Evolutionary conservation across 53 echinoderm and acorn worm species (phyloP), one percentile per base, ranked within the genome.

Genomic region (Stichopus horrens): DNA sequence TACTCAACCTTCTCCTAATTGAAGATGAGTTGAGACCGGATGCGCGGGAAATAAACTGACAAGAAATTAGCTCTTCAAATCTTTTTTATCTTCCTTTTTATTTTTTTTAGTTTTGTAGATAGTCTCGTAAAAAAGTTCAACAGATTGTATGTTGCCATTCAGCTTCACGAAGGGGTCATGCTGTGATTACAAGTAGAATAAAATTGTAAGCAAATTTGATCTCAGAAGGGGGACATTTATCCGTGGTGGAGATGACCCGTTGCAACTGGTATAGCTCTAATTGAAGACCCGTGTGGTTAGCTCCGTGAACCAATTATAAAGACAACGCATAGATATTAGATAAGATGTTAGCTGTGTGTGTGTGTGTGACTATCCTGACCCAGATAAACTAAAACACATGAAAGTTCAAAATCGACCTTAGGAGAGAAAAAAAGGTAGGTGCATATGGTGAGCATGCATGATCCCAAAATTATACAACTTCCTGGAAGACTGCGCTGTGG

Each of bases 251-350:
- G 79, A 53, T 79, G 79, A 79, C 79, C 78, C 79, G 54, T 8
- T 79, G 55, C 16, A 63, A 13, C 63, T 79, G 5, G 16, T n/a
- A 22, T 75, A 8, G 51, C 54, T 75, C 53, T 79, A 79, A 79
- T 79, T 79, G 53, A 79, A 52, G 9, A 55, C 54, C 79, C 18
- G 55, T 79, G 79, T 55, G 52, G 53, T 79, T 79, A 52, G 53
- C 55, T 79, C 79, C 51, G n/a, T 79, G 79, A 18, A 79, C 79
- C 79, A 79, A 79, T 79, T 79, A 79, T 10, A 79, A 6, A 23
- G 13, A 79, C 63, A 5, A 55, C 79, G 51, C 18, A 79, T 79
- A 53, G 21, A 75, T 23, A 75, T 75, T 23, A 55, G 63, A 63
- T 63, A 63, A 63, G 63, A 13, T 16, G 63, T 37, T 37, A 37